phyloP scores from a whole-genome alignment of 2,797 vertebrate genomes.

The Amblyraja radiata region DNA sequence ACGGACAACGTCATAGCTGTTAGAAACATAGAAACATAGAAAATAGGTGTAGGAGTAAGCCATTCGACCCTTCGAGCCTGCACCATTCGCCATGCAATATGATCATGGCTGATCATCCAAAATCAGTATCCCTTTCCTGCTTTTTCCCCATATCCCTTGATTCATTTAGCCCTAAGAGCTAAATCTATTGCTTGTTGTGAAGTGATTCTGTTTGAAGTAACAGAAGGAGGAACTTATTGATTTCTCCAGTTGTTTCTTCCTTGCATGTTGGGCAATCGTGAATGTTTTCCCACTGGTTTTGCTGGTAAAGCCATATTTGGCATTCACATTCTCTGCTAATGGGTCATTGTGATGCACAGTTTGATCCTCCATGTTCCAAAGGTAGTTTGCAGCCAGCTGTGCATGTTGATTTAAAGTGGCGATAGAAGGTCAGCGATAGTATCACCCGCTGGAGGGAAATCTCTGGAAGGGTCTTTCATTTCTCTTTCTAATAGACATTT shows the following conservation, averaged over 20 bases:
- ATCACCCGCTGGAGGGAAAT: not conserved
- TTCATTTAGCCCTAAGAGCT: too few relatives aligned
- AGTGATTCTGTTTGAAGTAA: not conserved
- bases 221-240: not conserved
- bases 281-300: not conserved
- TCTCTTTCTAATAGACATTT: not conserved
- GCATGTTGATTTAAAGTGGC: not conserved
- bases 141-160: too few relatives aligned
- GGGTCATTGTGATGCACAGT: not conserved
- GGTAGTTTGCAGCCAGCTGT: not conserved
- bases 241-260: not conserved
- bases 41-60: too few relatives aligned
- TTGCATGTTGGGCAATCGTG: not conserved
- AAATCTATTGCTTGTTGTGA: not conserved
- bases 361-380: not conserved
- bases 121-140: too few relatives aligned
- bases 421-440: not conserved
- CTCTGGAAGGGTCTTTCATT: not conserved
- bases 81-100: too few relatives aligned
- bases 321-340: constrained; percentile 2
- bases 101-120: too few relatives aligned
- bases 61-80: too few relatives aligned
- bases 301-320: not conserved
- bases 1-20: not conserved
- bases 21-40: too few relatives aligned